Percentiles rank a stretch among this genome's conserved stretches.
Evolutionary conservation across 2,797 vertebrate genomes (phyloP).

Genomic region (Poeciliopsis gracilis): DNA sequence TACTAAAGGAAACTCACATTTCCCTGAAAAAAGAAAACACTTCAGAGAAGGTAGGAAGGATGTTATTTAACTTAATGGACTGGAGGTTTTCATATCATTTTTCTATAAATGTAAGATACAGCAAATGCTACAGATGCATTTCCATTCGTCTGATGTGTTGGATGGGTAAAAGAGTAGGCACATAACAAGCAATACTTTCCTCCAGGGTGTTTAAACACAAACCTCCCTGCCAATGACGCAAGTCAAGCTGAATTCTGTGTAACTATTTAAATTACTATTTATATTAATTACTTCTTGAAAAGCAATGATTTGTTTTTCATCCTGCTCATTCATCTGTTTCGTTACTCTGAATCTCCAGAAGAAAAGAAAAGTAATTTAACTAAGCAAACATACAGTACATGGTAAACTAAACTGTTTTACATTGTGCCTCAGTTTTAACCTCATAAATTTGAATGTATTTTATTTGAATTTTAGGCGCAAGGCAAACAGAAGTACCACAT

Average conservation of each 20-base stretch:
- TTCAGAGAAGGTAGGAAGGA: conserved; percentile 23
- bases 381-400: not conserved
- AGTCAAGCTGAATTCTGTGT: conserved; percentile 17
- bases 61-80: conserved; percentile 26
- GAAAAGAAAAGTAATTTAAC: not conserved
- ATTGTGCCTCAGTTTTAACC: not conserved
- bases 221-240: conserved; percentile 11
- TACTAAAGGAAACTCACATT: conserved; percentile 28
- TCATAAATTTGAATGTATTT: not conserved
- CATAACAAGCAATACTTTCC: conserved; percentile 15
- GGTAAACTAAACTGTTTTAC: not conserved
- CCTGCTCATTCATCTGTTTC: not conserved
- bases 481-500: not conserved
- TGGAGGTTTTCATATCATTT: conserved; percentile 7
- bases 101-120: conserved; percentile 20
- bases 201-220: conserved; percentile 27
- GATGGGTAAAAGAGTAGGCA: conserved; percentile 4
- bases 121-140: conserved; percentile 21
- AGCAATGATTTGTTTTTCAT: not conserved
- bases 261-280: conserved; percentile 23
- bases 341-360: not conserved
- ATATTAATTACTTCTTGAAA: conserved; percentile 18
- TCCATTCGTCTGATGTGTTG: conserved; percentile 16
- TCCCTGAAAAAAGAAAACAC: conserved; percentile 17
- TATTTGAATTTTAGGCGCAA: not conserved